phyloP scores from a whole-genome alignment of 2,888 invertebrate species.

The Coenonympha arcania region DNA sequence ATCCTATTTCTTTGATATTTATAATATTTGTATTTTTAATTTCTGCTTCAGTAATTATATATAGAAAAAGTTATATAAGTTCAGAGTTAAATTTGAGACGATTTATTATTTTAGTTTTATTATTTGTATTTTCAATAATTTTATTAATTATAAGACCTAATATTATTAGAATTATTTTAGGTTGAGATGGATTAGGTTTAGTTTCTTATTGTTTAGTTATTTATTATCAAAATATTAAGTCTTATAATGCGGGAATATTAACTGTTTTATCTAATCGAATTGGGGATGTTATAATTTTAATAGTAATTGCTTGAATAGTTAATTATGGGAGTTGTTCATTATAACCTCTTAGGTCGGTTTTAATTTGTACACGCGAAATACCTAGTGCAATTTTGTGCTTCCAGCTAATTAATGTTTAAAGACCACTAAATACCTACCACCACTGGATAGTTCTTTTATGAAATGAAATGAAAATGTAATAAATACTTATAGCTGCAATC shows the following conservation, averaged over 20 bases:
- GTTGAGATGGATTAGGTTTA: conserved; percentile 82
- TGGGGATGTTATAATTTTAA: conserved; percentile 79
- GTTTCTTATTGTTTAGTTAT: conserved; percentile 81
- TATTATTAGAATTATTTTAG: conserved; percentile 80
- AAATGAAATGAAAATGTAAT: too few species aligned
- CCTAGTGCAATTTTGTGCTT: too few species aligned
- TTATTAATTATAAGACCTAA: conserved; percentile 80
- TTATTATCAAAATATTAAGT: conserved; percentile 80
- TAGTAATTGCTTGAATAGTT: conserved; percentile 74
- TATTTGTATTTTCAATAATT: conserved; percentile 78
- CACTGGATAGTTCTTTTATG: too few species aligned
- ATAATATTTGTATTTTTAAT: conserved; percentile 77
- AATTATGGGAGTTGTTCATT: conserved; percentile 72
- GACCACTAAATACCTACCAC: too few species aligned
- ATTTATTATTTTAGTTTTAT: too few species aligned
- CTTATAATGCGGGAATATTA: conserved; percentile 80
- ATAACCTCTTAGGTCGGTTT: too few species aligned
- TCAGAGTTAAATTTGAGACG: conserved; percentile 72
- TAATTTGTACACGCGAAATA: too few species aligned
- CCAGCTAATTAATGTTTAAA: too few species aligned
- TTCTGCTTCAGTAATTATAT: conserved; percentile 78
- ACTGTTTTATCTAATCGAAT: conserved; percentile 82
- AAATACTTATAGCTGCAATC: too few species aligned
- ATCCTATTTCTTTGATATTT: conserved; percentile 78
- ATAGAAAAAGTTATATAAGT: conserved; percentile 77